Conservation (phyloP, 2,797 vertebrate genomes). For the Gallirallus australis region DNA sequence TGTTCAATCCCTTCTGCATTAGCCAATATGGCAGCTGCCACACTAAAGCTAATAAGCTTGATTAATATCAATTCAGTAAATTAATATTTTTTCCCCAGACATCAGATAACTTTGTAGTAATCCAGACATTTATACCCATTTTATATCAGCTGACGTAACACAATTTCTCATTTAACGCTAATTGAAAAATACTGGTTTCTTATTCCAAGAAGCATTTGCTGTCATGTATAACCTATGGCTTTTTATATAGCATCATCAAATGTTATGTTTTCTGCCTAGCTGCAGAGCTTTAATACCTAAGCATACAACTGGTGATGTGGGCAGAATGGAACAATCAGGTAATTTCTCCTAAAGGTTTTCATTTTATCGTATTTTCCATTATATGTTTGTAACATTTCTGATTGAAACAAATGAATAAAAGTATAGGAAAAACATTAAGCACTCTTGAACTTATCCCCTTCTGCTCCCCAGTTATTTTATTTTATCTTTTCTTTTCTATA, state of each 20-base stretch:
- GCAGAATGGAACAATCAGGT: neutral
- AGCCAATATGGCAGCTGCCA: conserved; percentile 48
- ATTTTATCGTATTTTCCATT: neutral
- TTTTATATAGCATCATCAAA: neutral
- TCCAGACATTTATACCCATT: conserved; percentile 56
- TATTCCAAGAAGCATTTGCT: conserved; percentile 39
- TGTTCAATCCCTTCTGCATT: neutral
- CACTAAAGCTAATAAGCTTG: neutral
- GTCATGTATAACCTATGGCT: neutral
- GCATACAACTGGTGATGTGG: neutral
- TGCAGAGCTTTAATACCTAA: neutral
- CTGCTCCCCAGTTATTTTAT: neutral
- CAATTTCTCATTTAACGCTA: conserved; percentile 61
- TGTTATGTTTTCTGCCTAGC: neutral
- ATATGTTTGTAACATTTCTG: neutral
- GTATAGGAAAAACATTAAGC: neutral
- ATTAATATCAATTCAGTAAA: conserved; percentile 65
- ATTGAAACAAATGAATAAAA: neutral
- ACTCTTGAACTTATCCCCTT: neutral
- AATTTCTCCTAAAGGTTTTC: neutral
- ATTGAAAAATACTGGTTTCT: conserved; percentile 65
- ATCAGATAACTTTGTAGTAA: conserved; percentile 68
- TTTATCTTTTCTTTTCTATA: neutral
- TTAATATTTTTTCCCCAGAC: conserved; percentile 29
- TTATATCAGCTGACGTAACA: conserved; percentile 56